Conservation (phyloP, 2,797 vertebrate genomes). For the Neosilurus mollespiculum region DNA sequence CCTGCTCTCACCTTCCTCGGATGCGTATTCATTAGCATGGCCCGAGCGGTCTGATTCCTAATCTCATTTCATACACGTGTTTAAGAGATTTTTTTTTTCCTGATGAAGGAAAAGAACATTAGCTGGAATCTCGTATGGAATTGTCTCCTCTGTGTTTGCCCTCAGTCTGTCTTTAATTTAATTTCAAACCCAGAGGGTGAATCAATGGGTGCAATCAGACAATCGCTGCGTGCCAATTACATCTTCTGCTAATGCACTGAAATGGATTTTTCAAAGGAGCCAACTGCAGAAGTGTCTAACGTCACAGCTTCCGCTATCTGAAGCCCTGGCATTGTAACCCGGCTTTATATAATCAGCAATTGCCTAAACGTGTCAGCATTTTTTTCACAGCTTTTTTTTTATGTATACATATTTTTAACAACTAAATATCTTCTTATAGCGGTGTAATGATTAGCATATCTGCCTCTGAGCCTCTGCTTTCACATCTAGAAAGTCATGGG, state of each 20-base stretch:
- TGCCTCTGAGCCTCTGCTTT: no score
- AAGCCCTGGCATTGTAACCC: neutral
- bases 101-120: neutral
- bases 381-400: no score
- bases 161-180: conserved; percentile 66
- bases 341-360: neutral
- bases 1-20: neutral
- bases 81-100: conserved; percentile 4
- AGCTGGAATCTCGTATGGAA: conserved; percentile 15
- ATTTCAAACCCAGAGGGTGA: conserved; percentile 63
- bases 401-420: no score
- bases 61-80: neutral
- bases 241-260: conserved; percentile 67
- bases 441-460: no score
- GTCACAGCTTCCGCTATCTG: neutral
- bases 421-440: no score
- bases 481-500: no score
- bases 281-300: conserved; percentile 63
- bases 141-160: conserved; percentile 26
- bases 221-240: conserved; percentile 68
- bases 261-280: conserved; percentile 70
- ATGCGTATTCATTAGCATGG: neutral
- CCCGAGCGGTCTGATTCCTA: neutral
- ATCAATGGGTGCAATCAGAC: conserved; percentile 74
- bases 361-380: neutral